Evolutionary conservation across 2,797 vertebrate genomes (phyloP), one percentile per base, ranked within the genome.

Genomic region (Parotocinclus haroldoi): DNA sequence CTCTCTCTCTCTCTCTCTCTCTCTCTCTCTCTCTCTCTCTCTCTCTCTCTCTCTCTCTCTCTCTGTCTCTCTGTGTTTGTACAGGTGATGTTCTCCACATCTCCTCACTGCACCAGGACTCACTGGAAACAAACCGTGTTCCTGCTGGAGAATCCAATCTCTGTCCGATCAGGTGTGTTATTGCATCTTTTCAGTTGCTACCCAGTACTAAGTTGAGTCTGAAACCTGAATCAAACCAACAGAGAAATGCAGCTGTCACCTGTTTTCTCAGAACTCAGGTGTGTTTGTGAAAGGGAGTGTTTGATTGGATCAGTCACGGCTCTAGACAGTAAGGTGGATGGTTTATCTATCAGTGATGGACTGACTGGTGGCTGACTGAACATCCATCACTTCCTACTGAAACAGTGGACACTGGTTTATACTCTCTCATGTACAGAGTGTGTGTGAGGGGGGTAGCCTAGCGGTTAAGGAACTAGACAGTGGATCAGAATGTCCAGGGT

Each of bases 101-200:
- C 94, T 76, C 95, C 96, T 72, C 86, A 82, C 67, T 89, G 84
- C 82, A 78, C 89, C 61, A 91, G 86, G 82, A 99, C 96, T 0
- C 96, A 99, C 81, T 98, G 96, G 95, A 98, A 98, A 63, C 96
- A 99, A 86, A 95, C 93, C 0, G 3, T 94, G 36, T 96, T 98
- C 85, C 89, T 96, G 0, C 81, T 98, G 77, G 94, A 98, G 84
- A 91, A 81, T 56, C 93, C 96, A 4, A 59, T 95, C 67, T 50
- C 88, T 60, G 91, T 96, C 49, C 88, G 89, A 84, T 82, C 90
- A 89, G 95, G 95, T 98, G 85, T 84, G 62, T 73, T 7, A 11
- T 16, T 16, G 27, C 27, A 27, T 27, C 27, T 27, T 27, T 27
- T 27, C 2, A 27, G 27, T 27, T 27, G 5, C 27, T 5, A n/a